Evolutionary conservation across 2,113 vertebrate genomes (phyloP), one percentile per base, ranked within the genome.

Genomic region (Tupaia tana): DNA sequence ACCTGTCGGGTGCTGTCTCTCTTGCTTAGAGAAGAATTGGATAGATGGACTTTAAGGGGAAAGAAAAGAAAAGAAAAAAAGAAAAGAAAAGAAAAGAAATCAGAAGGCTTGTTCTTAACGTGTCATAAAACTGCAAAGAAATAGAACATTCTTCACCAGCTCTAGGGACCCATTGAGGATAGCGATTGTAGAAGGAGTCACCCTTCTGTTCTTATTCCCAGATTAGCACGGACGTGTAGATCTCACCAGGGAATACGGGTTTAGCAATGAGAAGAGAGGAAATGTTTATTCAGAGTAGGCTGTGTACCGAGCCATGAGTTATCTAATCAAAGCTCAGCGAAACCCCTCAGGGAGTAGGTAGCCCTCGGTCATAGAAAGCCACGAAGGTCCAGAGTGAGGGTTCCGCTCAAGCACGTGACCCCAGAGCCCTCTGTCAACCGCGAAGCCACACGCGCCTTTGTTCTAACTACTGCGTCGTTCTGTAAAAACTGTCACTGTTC

Each of bases 221-320:
- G 15, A n/a, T 56, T 29, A 67, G 81, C 31, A 56, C 43, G 67
- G 31, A 87, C 67, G 52, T 43, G 66, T 34, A 58, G 56, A 86
- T 58, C 75, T 89, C 18, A 52, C 70, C 56, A 22, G 73, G 9
- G 7, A 82, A 54, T 63, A 90, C 31, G 56, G 27, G 27, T 66
- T 71, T 93, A 64, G 31, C 27, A 95, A 79, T 66, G 43, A 56
- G 31, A 89, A 90, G 59, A 89, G 90, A 94, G 43, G 73, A 91
- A 31, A n/a, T 64, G 22, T 15, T 78, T 93, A 69, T 24, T 89
- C 59, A 85, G 63, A 70, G 74, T 61, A 3, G 29, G 56, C 69
- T 59, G 3, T 82, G 11, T 52, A 9, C 4, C 77, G 34, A 16
- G 52, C 63, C 27, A 0, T 67, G 75, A 52, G 6, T 78, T 85